Percentiles rank a stretch among this genome's conserved stretches.
Evolutionary conservation across 2,113 vertebrate species (phyloP).

Genomic region (Sorex araneus): DNA sequence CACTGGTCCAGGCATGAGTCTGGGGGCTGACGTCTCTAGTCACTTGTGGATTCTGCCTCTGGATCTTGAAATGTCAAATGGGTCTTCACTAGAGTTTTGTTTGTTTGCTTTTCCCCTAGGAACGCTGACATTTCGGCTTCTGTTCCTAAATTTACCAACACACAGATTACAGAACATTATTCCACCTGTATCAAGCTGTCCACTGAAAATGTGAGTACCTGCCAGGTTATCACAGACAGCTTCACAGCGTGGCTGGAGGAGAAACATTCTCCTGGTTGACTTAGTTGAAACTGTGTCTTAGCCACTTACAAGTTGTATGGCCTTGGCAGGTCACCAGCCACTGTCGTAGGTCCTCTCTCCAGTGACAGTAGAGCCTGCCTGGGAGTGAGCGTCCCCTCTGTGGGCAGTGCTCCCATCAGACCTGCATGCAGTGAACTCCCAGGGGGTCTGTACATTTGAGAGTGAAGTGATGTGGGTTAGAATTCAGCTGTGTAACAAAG

Average conservation of each 20-base stretch:
- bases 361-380: not conserved
- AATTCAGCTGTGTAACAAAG: not conserved
- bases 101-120: conserved; percentile 77
- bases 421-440: not conserved
- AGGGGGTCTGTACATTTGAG: not conserved
- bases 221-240: not conserved
- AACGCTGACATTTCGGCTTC: conserved; percentile 63
- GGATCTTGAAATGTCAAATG: not conserved
- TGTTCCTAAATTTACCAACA: conserved; percentile 92
- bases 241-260: not conserved
- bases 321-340: not conserved
- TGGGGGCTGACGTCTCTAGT: not conserved
- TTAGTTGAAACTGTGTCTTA: conserved; percentile 4
- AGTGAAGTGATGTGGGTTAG: not conserved
- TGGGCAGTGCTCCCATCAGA: not conserved
- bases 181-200: conserved; percentile 98
- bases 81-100: conserved; percentile 9
- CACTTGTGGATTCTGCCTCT: not conserved
- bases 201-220: conserved; percentile 94
- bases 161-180: conserved; percentile 96
- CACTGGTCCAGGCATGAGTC: no score
- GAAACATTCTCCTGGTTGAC: not conserved
- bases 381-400: not conserved
- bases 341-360: not conserved
- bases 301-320: not conserved